These are phyloP conservation scores for Thryonomys swinderianus DNA, from an alignment of 2,113 vertebrate species.

Conservation along the genomic window DNA sequence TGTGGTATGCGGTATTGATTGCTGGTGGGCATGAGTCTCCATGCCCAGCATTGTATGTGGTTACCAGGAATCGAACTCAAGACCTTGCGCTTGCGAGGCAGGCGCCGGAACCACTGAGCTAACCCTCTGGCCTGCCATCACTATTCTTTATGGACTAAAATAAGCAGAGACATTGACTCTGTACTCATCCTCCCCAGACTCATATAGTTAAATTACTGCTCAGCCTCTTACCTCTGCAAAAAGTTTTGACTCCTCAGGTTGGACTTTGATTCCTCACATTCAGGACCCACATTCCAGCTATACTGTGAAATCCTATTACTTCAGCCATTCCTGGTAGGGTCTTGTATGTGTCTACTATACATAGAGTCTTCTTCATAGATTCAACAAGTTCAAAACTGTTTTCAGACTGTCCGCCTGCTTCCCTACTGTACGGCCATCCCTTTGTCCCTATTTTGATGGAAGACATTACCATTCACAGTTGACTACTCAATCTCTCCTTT, in stretches of 20 bases:
- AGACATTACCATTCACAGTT: background rate
- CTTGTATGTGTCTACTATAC: background rate
- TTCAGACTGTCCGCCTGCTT: background rate
- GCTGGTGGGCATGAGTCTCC: too few species aligned
- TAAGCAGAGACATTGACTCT: constrained; percentile 40
- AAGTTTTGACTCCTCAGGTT: background rate
- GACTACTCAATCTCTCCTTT: constrained; percentile 1
- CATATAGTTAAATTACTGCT: background rate
- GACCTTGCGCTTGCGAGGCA: too few species aligned
- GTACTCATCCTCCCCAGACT: background rate
- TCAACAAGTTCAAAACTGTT: background rate
- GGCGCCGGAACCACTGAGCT: too few species aligned
- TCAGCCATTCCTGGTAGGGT: background rate
- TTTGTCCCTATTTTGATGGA: background rate
- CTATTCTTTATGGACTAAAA: background rate
- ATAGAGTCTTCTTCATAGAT: background rate
- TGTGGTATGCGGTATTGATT: too few species aligned
- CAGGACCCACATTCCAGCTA: background rate
- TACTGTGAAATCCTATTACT: background rate
- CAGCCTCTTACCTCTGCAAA: background rate
- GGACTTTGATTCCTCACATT: constrained; percentile 3
- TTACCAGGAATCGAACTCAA: too few species aligned
- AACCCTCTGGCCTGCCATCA: too few species aligned
- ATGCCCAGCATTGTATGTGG: too few species aligned
- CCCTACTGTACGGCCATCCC: background rate